Percentiles rank a stretch among this genome's conserved stretches.
Conservation (phyloP, 2,797 vertebrate species). For the Morelia viridis region DNA sequence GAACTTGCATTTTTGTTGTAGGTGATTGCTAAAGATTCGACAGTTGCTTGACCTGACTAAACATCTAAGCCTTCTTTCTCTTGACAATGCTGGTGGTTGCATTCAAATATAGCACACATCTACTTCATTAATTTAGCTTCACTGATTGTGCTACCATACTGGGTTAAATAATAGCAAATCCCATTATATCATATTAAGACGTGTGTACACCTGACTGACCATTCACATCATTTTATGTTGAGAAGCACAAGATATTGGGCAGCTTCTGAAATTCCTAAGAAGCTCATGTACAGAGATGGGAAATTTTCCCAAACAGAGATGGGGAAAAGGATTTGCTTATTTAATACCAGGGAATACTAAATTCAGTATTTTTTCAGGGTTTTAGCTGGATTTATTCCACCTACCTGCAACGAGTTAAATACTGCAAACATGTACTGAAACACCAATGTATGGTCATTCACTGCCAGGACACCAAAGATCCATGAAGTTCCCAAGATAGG, state of each 20-base stretch:
- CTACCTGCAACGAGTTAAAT: constrained; percentile 94
- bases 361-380: neutral
- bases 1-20: too few relatives aligned
- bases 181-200: neutral
- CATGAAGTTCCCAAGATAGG: constrained; percentile 96
- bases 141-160: neutral
- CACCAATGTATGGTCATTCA: constrained; percentile 83
- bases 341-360: neutral
- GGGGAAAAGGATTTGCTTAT: constrained; percentile 1
- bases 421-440: constrained; percentile 95
- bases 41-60: too few relatives aligned
- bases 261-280: too few relatives aligned
- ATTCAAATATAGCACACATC: too few relatives aligned
- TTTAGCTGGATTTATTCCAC: constrained; percentile 1
- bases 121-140: too few relatives aligned
- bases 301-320: neutral
- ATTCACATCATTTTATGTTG: too few relatives aligned
- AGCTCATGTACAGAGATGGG: too few relatives aligned
- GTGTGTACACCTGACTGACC: neutral
- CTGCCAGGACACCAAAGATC: constrained; percentile 92
- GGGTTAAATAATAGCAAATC: neutral
- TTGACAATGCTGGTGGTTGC: too few relatives aligned
- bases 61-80: too few relatives aligned
- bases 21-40: too few relatives aligned
- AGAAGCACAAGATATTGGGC: too few relatives aligned